These are phyloP conservation scores for Dusona sp. DNA, from an alignment of 2,888 invertebrate genomes.

Conservation along the genomic window DNA sequence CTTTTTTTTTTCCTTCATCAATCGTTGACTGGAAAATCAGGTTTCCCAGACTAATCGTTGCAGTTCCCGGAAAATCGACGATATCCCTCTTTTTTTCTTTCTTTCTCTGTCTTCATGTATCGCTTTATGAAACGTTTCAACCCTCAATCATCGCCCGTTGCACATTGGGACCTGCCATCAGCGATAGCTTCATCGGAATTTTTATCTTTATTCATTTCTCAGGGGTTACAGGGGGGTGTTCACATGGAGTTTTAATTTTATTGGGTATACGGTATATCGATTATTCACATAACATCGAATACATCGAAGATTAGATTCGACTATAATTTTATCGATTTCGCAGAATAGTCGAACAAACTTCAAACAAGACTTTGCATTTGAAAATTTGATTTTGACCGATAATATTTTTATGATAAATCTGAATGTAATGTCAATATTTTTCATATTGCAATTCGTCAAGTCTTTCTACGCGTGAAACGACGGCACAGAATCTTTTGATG, in stretches of 20 bases:
- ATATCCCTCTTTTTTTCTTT: constrained; percentile 11
- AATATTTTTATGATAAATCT: neutral
- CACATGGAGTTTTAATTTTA: neutral
- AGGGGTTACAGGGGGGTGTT: neutral
- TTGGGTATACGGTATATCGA: neutral
- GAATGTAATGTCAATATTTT: neutral
- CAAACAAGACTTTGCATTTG: neutral
- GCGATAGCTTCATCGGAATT: neutral
- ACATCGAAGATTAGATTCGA: neutral
- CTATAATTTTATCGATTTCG: neutral
- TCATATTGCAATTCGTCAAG: neutral
- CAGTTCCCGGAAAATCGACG: constrained; percentile 37
- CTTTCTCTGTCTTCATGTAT: neutral
- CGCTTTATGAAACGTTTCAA: neutral
- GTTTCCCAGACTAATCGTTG: constrained; percentile 55
- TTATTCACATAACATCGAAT: too few relatives aligned
- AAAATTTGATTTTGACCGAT: neutral
- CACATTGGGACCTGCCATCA: neutral
- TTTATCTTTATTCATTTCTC: neutral
- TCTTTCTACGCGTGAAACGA: neutral
- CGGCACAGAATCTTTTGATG: neutral
- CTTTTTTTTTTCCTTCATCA: constrained; percentile 54
- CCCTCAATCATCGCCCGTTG: neutral
- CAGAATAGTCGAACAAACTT: neutral
- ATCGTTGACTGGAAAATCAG: constrained; percentile 64